A percentile compares a stretch with the other conserved stretches of the same genome.
These are phyloP conservation scores for Zoanthus sansibaricus DNA, from an alignment of 92 coral and sea anemone species.

Conservation along the genomic window DNA sequence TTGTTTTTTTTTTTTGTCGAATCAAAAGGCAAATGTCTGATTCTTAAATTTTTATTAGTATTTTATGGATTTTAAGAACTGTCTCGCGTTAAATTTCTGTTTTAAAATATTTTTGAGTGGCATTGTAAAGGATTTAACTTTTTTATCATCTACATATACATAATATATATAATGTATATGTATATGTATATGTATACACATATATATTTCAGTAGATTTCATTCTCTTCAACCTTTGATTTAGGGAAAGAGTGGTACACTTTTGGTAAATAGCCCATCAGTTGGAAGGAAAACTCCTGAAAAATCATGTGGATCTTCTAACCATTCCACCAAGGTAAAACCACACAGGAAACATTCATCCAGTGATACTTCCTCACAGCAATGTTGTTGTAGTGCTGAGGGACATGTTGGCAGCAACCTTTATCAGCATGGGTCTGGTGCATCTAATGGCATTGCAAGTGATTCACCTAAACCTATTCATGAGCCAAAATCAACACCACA, in stretches of 20 bases:
- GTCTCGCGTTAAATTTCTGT: too few species aligned
- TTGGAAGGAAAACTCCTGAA: conserved; percentile 25
- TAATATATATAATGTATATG: too few species aligned
- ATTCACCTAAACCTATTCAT: conserved; percentile 60
- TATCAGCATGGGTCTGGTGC: conserved; percentile 77
- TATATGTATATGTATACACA: too few species aligned
- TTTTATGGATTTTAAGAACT: too few species aligned
- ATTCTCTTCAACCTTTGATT: neutral
- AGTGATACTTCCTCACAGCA: conserved; percentile 29
- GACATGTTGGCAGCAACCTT: conserved; percentile 68
- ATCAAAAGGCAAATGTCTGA: too few species aligned
- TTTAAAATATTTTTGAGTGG: too few species aligned
- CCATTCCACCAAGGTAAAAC: conserved; percentile 46
- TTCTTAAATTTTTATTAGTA: too few species aligned
- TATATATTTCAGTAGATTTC: neutral
- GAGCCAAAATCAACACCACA: conserved; percentile 68
- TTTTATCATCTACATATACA: neutral
- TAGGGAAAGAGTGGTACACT: conserved; percentile 24
- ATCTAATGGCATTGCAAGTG: conserved; percentile 69
- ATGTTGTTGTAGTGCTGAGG: conserved; percentile 79
- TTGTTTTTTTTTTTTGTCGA: too few species aligned
- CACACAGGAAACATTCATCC: conserved; percentile 26
- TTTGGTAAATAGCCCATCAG: conserved; percentile 6
- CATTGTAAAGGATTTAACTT: too few species aligned
- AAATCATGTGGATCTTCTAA: conserved; percentile 44